Evolutionary conservation across 53 echinoderm and acorn worm genomes (phyloP).

Genomic region (Crossaster papposus): DNA sequence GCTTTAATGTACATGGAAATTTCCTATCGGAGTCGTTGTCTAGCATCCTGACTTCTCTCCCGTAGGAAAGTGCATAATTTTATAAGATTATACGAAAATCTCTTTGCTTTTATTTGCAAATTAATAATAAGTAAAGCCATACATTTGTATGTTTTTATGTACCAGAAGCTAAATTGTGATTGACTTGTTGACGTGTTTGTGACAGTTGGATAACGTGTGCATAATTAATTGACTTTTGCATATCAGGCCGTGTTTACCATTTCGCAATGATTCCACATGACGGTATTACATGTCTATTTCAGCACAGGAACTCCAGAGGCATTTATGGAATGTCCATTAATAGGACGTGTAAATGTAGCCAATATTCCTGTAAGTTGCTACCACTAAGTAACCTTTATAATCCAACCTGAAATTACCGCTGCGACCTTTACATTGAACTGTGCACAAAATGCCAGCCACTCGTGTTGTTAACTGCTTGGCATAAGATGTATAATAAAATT

Average conservation of each 20-base stretch:
- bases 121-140: too few species aligned
- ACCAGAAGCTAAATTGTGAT: too few species aligned
- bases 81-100: too few species aligned
- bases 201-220: too few species aligned
- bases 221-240: neutral
- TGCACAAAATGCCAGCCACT: neutral
- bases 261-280: neutral
- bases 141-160: too few species aligned
- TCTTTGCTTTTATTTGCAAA: too few species aligned
- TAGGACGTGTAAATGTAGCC: neutral
- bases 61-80: too few species aligned
- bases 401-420: neutral
- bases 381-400: neutral
- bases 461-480: neutral
- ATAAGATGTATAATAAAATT: neutral
- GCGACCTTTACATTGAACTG: conserved; percentile 42
- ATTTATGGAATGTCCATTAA: conserved; percentile 24
- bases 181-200: too few species aligned
- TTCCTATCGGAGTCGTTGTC: too few species aligned
- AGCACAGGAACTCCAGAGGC: neutral
- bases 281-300: neutral
- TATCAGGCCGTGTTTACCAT: neutral
- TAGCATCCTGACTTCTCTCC: too few species aligned
- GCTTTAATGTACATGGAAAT: too few species aligned
- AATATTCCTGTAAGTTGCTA: conserved; percentile 13